Base-by-base conservation (phyloP, 2,888 invertebrate genomes). In the Charanyca ferruginea region DNA sequence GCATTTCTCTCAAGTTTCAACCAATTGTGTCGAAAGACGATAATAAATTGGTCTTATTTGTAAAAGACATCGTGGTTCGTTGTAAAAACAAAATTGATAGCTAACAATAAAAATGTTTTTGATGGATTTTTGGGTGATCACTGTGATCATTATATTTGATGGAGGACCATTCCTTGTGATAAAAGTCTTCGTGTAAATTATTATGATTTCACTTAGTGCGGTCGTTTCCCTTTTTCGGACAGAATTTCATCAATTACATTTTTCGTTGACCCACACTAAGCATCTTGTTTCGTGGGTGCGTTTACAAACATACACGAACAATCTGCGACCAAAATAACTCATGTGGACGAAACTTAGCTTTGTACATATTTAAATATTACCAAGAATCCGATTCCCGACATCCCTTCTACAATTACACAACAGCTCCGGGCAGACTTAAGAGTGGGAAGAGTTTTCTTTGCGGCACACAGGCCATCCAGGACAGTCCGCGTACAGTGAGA, bases 31-130 rank as follows among this genome's bases (percentile, higher is more conserved):
- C 49, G 65, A 68, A 73, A 74, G 68, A 76, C 73, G 52, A 66
- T 73, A 70, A 81, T 68, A 80, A 83, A 84, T 84, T 72, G 74
- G 55, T 53, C 59, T 71, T 77, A 84, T 84, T 84, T 84, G 85
- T 84, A 77, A 84, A 65, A 65, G 66, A 67, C 68, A 64, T 68
- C 52, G 51, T 47, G 70, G 61, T 66, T 51, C 58, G 78, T 58
- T 73, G 68, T 78, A 80, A 83, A 80, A 78, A 78, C 62, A 47
- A 51, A 76, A 83, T 83, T 80, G 69, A 81, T 81, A 66, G 59
- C 41, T 23, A 9, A 52, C 64, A 83, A 81, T 81, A 83, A 83
- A 81, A 83, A 28, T 75, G 76, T 76, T 83, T n/a, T 72, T 81
- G 76, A 81, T 83, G 74, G 81, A 83, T 73, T 65, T 51, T 60